phyloP scores from a whole-genome alignment of 2,797 vertebrate species.

The Lepus oiostolus region DNA sequence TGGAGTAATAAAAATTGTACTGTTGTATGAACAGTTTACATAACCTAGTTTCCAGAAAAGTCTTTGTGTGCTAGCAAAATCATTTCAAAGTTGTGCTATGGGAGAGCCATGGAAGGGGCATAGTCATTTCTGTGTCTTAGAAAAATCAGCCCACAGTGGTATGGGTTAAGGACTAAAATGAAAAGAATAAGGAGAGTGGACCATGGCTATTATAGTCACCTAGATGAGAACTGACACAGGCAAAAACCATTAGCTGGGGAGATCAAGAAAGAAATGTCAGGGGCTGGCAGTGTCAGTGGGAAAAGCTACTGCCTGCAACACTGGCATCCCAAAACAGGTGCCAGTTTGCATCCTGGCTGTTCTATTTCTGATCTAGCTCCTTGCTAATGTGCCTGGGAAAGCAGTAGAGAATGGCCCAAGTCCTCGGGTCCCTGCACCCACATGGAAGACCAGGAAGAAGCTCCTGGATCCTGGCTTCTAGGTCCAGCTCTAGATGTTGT shows the following conservation, averaged over 20 bases:
- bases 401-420: too few species aligned
- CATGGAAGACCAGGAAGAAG: too few species aligned
- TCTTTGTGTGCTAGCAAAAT: neutral
- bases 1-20: neutral
- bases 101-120: neutral
- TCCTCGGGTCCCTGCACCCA: too few species aligned
- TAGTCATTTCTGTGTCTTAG: neutral
- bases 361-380: too few species aligned
- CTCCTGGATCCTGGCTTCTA: too few species aligned
- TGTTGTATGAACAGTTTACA: neutral
- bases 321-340: too few species aligned
- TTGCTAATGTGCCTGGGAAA: too few species aligned
- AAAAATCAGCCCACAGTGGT: neutral
- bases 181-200: neutral
- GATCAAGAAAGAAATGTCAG: neutral
- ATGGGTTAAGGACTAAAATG: neutral
- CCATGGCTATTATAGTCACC: neutral
- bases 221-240: neutral
- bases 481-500: too few species aligned
- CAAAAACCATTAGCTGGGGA: neutral
- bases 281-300: too few species aligned
- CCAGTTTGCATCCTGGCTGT: too few species aligned
- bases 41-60: neutral
- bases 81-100: neutral
- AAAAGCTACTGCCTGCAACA: too few species aligned